Percentiles rank a stretch among this genome's conserved stretches.
Conservation (phyloP, 2,113 vertebrate genomes). For the Ameiurus melas region DNA sequence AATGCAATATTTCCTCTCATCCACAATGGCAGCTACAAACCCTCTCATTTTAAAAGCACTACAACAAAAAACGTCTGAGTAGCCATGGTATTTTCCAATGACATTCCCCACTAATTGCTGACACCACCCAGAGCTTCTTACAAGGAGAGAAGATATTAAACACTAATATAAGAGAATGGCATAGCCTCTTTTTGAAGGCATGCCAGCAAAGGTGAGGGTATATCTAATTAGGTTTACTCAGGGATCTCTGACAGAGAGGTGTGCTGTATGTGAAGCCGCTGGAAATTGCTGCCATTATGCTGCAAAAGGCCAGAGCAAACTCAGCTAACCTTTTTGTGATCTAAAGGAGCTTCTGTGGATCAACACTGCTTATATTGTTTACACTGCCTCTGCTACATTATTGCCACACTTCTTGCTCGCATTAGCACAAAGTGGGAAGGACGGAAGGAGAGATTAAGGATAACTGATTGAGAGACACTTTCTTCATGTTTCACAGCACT, state of each 20-base stretch:
- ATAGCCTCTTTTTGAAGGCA: conserved; percentile 29
- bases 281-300: conserved; percentile 53
- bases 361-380: conserved; percentile 54
- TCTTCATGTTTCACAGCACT: conserved; percentile 10
- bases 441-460: conserved; percentile 39
- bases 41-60: conserved; percentile 14
- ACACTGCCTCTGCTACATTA: conserved; percentile 50
- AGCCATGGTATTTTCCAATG: conserved; percentile 51
- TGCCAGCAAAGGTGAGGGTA: conserved; percentile 55
- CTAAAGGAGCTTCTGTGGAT: conserved; percentile 43
- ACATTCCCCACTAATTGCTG: conserved; percentile 53
- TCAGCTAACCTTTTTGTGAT: conserved; percentile 46
- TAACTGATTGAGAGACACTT: conserved; percentile 29
- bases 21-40: conserved; percentile 22
- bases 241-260: conserved; percentile 50
- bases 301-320: conserved; percentile 48
- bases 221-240: conserved; percentile 61
- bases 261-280: conserved; percentile 30
- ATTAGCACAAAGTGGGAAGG: conserved; percentile 44
- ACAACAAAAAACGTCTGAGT: conserved; percentile 9
- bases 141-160: conserved; percentile 53
- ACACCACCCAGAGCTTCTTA: conserved; percentile 33
- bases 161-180: conserved; percentile 42
- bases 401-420: conserved; percentile 45
- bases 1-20: conserved; percentile 36